phyloP scores from a whole-genome alignment of 2,113 vertebrate genomes.

The Aegithalos caudatus region DNA sequence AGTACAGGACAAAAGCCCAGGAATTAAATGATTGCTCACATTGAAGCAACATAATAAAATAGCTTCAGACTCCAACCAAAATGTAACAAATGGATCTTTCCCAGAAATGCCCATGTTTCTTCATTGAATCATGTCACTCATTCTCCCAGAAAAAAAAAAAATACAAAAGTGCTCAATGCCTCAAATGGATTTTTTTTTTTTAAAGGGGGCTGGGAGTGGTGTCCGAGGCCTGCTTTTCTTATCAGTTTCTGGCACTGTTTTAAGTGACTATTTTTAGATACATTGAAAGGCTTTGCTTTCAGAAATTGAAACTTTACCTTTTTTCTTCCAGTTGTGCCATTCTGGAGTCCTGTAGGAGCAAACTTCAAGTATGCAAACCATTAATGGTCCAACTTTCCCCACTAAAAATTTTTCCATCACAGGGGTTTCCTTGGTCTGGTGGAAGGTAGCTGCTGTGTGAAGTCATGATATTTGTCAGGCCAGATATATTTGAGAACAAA shows the following conservation, averaged over 20 bases:
- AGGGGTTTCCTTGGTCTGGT: neutral
- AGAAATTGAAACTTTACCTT: neutral
- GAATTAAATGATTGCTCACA: neutral
- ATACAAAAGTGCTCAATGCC: neutral
- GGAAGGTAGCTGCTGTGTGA: neutral
- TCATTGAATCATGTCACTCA: neutral
- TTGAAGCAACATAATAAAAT: neutral
- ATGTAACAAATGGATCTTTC: neutral
- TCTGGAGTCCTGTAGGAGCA: neutral
- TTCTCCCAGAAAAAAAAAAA: neutral
- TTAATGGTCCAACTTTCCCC: neutral
- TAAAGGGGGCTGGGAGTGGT: neutral
- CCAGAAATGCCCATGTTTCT: neutral
- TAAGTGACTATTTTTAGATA: neutral
- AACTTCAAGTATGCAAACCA: neutral
- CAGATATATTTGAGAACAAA: neutral
- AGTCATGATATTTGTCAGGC: neutral
- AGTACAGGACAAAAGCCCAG: constrained; percentile 20
- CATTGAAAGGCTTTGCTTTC: neutral
- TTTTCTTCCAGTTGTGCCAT: neutral
- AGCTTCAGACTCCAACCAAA: neutral
- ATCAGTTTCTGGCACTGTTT: neutral
- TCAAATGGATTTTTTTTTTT: neutral
- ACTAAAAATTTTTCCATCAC: neutral
- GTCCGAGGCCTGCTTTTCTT: neutral